Percentiles rank a stretch among this genome's conserved stretches.
Conservation (phyloP, 1,140 invertebrate genomes). For the Drosophila auraria region DNA sequence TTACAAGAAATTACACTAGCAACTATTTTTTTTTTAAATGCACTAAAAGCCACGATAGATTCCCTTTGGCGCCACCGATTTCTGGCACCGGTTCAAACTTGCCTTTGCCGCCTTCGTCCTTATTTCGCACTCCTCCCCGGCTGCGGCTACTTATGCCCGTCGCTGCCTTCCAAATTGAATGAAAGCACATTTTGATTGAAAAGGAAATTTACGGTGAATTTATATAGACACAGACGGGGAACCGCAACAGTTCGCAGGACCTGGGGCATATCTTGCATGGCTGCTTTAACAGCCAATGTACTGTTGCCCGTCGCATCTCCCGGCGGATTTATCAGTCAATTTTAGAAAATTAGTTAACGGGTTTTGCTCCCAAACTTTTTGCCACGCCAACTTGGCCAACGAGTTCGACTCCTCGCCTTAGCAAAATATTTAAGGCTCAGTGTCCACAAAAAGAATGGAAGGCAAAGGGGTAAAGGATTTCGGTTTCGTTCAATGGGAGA, state of each 20-base stretch:
- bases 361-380: slow-evolving; percentile 47
- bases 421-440: slow-evolving; percentile 59
- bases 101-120: slow-evolving; percentile 13
- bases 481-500: slow-evolving; percentile 21
- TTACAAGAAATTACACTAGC: too few relatives aligned
- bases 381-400: slow-evolving; percentile 64
- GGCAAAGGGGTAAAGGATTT: slow-evolving; percentile 8
- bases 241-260: slow-evolving; percentile 33
- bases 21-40: slow-evolving; percentile 4
- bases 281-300: slow-evolving; percentile 70
- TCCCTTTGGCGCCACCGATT: slow-evolving; percentile 60
- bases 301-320: slow-evolving; percentile 27
- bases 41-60: slow-evolving; percentile 19
- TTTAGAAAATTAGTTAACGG: slow-evolving; percentile 76
- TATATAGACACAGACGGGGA: slow-evolving; percentile 47
- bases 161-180: slow-evolving; percentile 69
- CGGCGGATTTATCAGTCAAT: slow-evolving; percentile 71
- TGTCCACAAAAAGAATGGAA: slow-evolving; percentile 26
- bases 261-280: slow-evolving; percentile 30
- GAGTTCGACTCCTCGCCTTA: slow-evolving; percentile 44
- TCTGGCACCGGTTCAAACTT: slow-evolving; percentile 74
- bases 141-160: slow-evolving; percentile 51
- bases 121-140: slow-evolving; percentile 21
- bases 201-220: slow-evolving; percentile 78
- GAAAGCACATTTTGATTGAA: slow-evolving; percentile 82